A percentile compares a stretch with the other conserved stretches of the same genome.
These are phyloP conservation scores for Dryobotodes eremita DNA, from an alignment of 2,888 invertebrate genomes.

Conservation along the genomic window DNA sequence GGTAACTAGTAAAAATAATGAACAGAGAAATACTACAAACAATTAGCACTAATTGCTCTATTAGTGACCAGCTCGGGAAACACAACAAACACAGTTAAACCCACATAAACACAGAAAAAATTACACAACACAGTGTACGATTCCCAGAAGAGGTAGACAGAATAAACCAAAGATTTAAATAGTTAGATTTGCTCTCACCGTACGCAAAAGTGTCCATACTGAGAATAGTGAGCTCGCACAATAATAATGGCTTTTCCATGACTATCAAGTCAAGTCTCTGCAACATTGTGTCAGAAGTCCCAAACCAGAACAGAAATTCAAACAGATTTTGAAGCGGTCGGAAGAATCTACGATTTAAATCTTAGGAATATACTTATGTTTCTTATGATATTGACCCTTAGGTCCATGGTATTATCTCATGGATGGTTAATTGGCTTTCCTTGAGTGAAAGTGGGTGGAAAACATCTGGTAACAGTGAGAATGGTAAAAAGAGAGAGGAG, in stretches of 20 bases:
- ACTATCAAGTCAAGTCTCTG: background rate
- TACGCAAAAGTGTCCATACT: background rate
- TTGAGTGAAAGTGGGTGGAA: background rate
- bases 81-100: conserved; percentile 44
- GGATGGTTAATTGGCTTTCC: background rate
- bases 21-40: conserved; percentile 58
- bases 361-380: no score
- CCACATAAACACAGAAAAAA: conserved; percentile 42
- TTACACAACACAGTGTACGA: background rate
- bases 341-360: no score
- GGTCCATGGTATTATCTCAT: background rate
- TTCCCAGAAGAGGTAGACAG: conserved; percentile 13
- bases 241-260: background rate
- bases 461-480: background rate
- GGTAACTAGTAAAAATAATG: conserved; percentile 54
- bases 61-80: conserved; percentile 36
- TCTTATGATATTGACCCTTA: background rate
- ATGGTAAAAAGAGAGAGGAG: background rate
- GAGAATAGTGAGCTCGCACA: background rate
- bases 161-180: background rate
- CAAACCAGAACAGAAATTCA: no score
- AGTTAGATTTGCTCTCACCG: background rate
- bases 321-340: no score
- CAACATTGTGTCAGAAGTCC: background rate
- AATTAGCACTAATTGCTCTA: conserved; percentile 58